Evolutionary conservation across 2,113 vertebrate genomes (phyloP).

Genomic region (Gulo gulo): DNA sequence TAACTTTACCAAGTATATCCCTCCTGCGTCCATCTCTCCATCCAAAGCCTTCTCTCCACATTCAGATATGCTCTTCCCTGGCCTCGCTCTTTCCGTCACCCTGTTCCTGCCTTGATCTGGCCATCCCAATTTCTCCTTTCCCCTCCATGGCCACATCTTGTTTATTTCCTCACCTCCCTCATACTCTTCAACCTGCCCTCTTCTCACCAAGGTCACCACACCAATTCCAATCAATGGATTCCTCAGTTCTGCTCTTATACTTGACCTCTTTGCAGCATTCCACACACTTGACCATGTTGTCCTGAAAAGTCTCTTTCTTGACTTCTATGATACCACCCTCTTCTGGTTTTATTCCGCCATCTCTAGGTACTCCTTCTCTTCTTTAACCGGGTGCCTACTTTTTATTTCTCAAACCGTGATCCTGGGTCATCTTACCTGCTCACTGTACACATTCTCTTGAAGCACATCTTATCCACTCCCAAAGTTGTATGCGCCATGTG

Average conservation of each 20-base stretch:
- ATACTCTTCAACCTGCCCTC: not conserved
- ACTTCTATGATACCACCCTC: not conserved
- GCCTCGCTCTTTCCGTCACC: not conserved
- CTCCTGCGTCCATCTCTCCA: not conserved
- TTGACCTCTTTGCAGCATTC: not conserved
- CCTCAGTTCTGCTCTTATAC: not conserved
- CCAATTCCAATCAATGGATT: not conserved
- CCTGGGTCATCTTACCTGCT: not conserved
- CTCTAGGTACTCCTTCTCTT: not conserved
- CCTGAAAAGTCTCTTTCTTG: not conserved
- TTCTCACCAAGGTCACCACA: not conserved
- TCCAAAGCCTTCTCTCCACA: not conserved
- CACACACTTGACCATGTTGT: not conserved
- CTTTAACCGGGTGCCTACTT: not conserved
- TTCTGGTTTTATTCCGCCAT: not conserved
- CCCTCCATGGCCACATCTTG: not conserved
- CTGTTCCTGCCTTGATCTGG: no score
- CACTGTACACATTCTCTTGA: not conserved
- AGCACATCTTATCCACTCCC: not conserved
- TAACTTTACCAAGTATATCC: not conserved
- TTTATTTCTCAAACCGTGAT: not conserved
- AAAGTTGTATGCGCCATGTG: not conserved
- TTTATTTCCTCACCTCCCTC: not conserved
- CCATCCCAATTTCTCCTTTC: not conserved
- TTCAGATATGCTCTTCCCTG: not conserved